A percentile compares a stretch with the other conserved stretches of the same genome.
Evolutionary conservation across 2,113 vertebrate species (phyloP).

Genomic region (Silurus meridionalis): DNA sequence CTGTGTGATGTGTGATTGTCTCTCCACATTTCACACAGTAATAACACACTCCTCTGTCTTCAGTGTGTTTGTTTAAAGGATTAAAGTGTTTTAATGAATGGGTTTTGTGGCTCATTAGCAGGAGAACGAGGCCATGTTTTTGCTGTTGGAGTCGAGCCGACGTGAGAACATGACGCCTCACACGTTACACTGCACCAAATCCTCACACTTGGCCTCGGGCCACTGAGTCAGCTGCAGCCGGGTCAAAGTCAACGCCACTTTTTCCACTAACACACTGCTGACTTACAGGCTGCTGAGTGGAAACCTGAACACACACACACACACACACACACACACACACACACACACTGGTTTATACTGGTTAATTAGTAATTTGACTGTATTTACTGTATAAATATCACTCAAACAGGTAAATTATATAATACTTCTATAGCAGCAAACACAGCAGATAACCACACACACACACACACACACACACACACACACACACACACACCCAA

Average conservation of each 20-base stretch:
- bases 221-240: constrained; percentile 22
- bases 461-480: background rate
- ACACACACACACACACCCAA: background rate
- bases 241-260: constrained; percentile 38
- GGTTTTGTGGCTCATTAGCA: background rate
- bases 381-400: background rate
- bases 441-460: background rate
- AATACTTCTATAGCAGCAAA: background rate
- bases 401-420: background rate
- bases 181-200: constrained; percentile 29
- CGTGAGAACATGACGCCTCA: constrained; percentile 22
- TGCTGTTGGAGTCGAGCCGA: background rate
- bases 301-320: background rate
- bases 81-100: constrained; percentile 16
- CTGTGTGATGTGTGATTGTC: background rate
- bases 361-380: background rate
- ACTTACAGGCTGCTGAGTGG: constrained; percentile 1
- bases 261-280: constrained; percentile 14
- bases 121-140: background rate
- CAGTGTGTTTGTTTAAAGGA: background rate
- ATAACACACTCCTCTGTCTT: background rate
- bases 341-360: background rate
- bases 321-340: background rate
- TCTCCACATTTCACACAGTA: background rate
- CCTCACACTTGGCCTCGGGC: background rate